Evolutionary conservation across 1,140 invertebrate species (phyloP), one percentile per base, ranked within the genome.

Genomic region (Ceratina japonica): DNA sequence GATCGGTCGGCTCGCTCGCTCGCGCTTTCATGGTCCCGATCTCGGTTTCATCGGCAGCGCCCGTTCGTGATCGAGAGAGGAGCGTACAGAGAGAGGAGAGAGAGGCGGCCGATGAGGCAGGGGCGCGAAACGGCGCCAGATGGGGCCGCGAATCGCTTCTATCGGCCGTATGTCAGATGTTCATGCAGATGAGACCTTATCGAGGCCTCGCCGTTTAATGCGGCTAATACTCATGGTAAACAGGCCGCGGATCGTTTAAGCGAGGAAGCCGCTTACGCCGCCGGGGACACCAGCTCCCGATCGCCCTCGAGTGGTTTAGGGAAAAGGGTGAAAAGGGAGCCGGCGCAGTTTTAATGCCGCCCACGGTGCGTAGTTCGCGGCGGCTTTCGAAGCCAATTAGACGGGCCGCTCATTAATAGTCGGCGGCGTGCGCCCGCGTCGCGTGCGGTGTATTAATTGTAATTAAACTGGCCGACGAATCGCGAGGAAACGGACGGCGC

Each of bases 91-190:
- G 64, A 61, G 63, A 18, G n/a, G 18, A 31, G 20, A 5, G 20
- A 1, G 0, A 63, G 27, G n/a, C n/a, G n/a, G n/a, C n/a, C n/a
- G n/a, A n/a, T n/a, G n/a, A n/a, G n/a, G n/a, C n/a, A n/a, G 58
- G 52, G 69, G 72, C 76, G 69, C 22, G 59, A 73, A 80, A 87
- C 75, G 66, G 75, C 77, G 79, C 81, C 88, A 90, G 88, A 90
- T 88, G 87, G 82, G 80, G 56, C 27, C 51, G 75, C 66, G 37
- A 72, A 82, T 80, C 80, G 77, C 77, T 77, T 63, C 61, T 37
- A 66, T 81, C 65, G 78, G 79, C 85, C 88, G 87, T 89, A 88
- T 88, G 89, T 90, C 88, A 85, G 85, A 89, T 83, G 84, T 86
- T 89, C 86, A 90, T 89, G 88, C 84, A 89, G 85, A 88, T 87